These are phyloP conservation scores for Hydra vulgaris DNA, from an alignment of 30 jellyfish, hydroid and myxozoan species.

Conservation along the genomic window DNA sequence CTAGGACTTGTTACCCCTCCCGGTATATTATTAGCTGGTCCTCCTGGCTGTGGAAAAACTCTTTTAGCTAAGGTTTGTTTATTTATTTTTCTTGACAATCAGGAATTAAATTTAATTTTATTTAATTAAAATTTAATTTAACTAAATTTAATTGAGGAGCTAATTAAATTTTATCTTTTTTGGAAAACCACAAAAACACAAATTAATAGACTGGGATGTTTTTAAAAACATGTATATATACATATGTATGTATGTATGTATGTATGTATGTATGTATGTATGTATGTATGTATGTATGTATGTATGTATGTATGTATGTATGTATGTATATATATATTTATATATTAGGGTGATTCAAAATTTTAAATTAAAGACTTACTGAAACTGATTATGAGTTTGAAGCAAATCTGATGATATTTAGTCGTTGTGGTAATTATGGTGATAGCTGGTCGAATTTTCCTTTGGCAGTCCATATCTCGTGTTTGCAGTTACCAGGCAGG, in stretches of 20 bases:
- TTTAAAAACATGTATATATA: no score
- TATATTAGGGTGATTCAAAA: not conserved
- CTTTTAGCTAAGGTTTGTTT: constrained; percentile 76
- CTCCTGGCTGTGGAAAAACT: constrained; percentile 99
- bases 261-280: no score
- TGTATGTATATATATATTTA: no score
- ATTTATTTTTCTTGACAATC: not conserved
- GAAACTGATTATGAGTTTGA: not conserved
- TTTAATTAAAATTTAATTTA: not conserved
- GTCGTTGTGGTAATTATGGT: no score
- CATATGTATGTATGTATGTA: no score
- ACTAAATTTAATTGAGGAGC: not conserved
- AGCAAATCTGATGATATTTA: not conserved
- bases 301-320: no score
- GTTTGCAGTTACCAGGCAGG: no score
- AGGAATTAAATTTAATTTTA: not conserved
- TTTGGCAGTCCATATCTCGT: no score
- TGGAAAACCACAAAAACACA: no score
- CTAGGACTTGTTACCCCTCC: constrained; percentile 87
- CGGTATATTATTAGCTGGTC: constrained; percentile 96
- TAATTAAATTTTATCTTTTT: not conserved
- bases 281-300: no score
- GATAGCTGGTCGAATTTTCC: no score
- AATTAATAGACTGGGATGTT: no score
- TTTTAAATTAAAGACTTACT: not conserved